Evolutionary conservation across 2,113 vertebrate genomes (phyloP).

Genomic region (Python bivittatus): DNA sequence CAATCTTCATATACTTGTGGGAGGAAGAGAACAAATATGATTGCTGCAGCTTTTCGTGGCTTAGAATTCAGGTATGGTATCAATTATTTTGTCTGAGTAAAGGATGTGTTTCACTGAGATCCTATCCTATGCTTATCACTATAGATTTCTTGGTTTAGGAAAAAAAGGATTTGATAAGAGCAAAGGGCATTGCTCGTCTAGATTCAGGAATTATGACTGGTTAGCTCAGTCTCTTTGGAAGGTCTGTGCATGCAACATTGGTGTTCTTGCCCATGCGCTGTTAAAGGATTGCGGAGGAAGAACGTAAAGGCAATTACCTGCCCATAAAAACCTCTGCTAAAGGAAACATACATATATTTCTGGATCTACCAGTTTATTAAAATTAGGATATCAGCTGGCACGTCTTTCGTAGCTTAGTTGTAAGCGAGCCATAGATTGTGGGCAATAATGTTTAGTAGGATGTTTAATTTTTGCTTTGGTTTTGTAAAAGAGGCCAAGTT

Average conservation of each 20-base stretch:
- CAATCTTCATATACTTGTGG: no score
- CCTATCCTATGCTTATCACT: neutral
- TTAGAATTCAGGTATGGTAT: neutral
- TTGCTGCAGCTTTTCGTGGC: neutral
- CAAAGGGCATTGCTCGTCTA: neutral
- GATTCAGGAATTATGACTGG: no score
- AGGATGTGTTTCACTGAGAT: neutral
- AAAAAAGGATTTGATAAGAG: neutral
- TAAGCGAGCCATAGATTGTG: neutral
- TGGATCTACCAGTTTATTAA: neutral
- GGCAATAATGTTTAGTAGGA: conserved; percentile 45
- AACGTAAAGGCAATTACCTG: neutral
- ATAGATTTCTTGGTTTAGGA: neutral
- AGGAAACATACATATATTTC: neutral
- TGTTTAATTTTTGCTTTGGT: conserved; percentile 50
- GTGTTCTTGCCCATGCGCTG: neutral
- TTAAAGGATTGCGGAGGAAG: neutral
- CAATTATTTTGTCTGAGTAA: neutral
- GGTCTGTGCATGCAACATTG: neutral
- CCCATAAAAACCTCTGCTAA: neutral
- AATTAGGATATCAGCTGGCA: neutral
- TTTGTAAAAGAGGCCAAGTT: conserved; percentile 46
- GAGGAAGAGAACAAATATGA: neutral
- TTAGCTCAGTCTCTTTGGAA: neutral
- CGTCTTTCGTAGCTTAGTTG: neutral